Conservation (phyloP, 2,888 invertebrate genomes). For the Torymus texanus region DNA sequence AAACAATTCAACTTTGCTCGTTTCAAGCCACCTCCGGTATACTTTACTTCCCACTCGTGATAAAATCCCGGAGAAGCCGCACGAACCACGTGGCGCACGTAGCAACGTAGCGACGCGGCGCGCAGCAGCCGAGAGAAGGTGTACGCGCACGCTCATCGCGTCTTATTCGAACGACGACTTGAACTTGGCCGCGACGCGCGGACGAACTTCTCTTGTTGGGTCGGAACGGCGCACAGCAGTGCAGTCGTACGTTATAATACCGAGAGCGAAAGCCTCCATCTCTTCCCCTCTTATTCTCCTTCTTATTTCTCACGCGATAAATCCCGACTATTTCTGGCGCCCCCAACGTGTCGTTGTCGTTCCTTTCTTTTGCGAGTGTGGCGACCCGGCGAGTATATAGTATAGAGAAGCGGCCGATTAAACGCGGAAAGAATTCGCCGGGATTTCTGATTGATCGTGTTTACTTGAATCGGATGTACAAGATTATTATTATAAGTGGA, state of each 20-base stretch:
- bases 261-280: conserved; percentile 33
- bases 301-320: neutral
- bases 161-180: conserved; percentile 65
- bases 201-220: conserved; percentile 69
- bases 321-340: conserved; percentile 69
- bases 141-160: conserved; percentile 5
- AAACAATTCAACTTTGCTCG: no score
- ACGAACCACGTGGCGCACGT: no score
- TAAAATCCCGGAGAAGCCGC: no score
- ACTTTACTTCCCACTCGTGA: no score
- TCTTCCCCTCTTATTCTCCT: neutral
- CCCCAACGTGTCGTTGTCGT: conserved; percentile 58
- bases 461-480: no score
- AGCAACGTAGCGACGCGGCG: no score
- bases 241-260: conserved; percentile 61
- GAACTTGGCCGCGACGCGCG: conserved; percentile 73
- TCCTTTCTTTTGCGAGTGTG: conserved; percentile 64
- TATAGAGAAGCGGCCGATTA: conserved; percentile 67
- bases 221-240: conserved; percentile 66
- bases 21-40: no score
- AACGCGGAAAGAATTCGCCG: conserved; percentile 29
- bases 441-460: no score
- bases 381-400: conserved; percentile 58
- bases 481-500: no score
- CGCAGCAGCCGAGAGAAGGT: neutral